Conservation (phyloP, 2,888 invertebrate species). For the Pterostichus niger region DNA sequence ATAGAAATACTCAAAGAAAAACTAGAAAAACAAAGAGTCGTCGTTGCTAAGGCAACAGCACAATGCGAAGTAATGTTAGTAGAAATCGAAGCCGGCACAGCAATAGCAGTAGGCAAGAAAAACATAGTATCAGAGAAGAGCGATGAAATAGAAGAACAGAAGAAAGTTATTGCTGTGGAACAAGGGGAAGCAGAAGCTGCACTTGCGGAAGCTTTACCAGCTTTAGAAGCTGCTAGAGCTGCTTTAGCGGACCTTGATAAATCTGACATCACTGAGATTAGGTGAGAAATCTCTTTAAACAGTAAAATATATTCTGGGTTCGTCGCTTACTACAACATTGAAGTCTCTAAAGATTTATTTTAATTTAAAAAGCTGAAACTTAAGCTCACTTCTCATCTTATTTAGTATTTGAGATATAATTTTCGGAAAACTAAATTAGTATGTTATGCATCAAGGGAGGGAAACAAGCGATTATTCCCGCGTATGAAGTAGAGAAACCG, state of each 20-base stretch:
- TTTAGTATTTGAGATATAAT: too few relatives aligned
- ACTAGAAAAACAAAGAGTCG: constrained; percentile 89
- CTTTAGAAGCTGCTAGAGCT: constrained; percentile 87
- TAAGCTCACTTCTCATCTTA: too few relatives aligned
- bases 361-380: too few relatives aligned
- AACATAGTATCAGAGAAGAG: constrained; percentile 89
- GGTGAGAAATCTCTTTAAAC: constrained; percentile 72
- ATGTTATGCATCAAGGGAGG: too few relatives aligned
- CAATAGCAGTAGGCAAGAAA: constrained; percentile 88
- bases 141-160: constrained; percentile 90
- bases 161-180: constrained; percentile 87
- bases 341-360: too few relatives aligned
- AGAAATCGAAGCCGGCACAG: constrained; percentile 87
- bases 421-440: too few relatives aligned
- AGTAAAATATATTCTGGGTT: too few relatives aligned
- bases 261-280: constrained; percentile 94
- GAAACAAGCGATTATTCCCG: too few relatives aligned
- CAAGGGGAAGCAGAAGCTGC: constrained; percentile 91
- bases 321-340: too few relatives aligned
- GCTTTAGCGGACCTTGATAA: constrained; percentile 92
- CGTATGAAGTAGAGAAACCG: too few relatives aligned
- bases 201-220: constrained; percentile 90
- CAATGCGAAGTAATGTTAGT: constrained; percentile 89
- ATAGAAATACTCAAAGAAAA: constrained; percentile 89
- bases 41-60: constrained; percentile 89